Conservation (phyloP, 2,888 invertebrate genomes). For the Drosophila prolongata region DNA sequence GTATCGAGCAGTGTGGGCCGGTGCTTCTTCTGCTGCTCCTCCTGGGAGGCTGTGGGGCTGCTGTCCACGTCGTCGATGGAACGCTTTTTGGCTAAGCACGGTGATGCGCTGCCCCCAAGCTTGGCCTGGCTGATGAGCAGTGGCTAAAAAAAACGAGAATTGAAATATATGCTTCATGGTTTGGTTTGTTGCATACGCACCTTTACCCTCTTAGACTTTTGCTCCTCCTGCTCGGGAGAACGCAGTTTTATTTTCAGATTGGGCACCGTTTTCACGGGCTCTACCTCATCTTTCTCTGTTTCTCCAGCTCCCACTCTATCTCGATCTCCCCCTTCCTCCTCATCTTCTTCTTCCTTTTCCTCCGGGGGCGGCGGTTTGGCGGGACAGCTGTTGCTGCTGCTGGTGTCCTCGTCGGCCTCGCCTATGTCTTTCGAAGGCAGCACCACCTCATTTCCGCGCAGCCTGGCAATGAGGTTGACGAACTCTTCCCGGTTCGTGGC, state of each 20-base stretch:
- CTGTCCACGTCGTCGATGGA: slow-evolving; percentile 65
- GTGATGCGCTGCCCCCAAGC: slow-evolving; percentile 46
- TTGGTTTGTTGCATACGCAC: slow-evolving; percentile 51
- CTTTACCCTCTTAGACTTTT: slow-evolving; percentile 75
- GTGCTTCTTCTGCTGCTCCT: slow-evolving; percentile 72
- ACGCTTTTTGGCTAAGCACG: slow-evolving; percentile 71
- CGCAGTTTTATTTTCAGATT: slow-evolving; percentile 83
- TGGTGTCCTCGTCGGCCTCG: slow-evolving; percentile 88
- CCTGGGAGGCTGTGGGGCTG: slow-evolving; percentile 52
- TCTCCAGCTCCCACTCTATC: slow-evolving; percentile 72
- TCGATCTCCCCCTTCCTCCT: slow-evolving; percentile 86
- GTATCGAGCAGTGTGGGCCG: slow-evolving; percentile 81
- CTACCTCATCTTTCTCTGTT: slow-evolving; percentile 78
- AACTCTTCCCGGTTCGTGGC: slow-evolving; percentile 94
- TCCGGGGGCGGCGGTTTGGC: slow-evolving; percentile 71
- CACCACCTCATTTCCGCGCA: slow-evolving; percentile 90
- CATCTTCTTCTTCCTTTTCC: slow-evolving; percentile 85
- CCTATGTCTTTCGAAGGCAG: slow-evolving; percentile 85
- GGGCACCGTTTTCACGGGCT: slow-evolving; percentile 83
- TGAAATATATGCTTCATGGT: not conserved
- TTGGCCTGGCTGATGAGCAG: slow-evolving; percentile 81
- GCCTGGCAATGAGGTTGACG: slow-evolving; percentile 90
- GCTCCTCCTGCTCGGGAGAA: slow-evolving; percentile 50
- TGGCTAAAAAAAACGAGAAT: slow-evolving; percentile 59
- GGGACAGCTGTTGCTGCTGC: slow-evolving; percentile 86